Conservation (phyloP, 1,140 invertebrate genomes). For the Agraylea sexmaculata region DNA sequence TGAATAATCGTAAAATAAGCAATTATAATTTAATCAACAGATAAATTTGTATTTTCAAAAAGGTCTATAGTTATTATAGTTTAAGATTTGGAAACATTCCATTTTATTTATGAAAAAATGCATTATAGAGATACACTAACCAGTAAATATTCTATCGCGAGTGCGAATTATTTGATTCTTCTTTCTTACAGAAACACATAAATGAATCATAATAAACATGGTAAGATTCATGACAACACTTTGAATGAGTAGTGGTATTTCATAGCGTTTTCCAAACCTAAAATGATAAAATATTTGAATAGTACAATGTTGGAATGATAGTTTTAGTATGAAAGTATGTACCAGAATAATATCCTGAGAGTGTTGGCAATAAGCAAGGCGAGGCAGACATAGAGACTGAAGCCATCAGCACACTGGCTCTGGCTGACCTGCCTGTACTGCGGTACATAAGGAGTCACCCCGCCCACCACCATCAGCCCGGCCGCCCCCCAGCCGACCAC, state of each 20-base stretch:
- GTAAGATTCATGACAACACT: conserved; percentile 94
- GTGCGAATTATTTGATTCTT: conserved; percentile 69
- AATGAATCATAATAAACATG: conserved; percentile 91
- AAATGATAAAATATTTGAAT: conserved; percentile 23
- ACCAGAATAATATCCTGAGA: conserved; percentile 96
- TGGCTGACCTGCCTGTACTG: conserved; percentile 87
- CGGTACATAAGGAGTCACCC: conserved; percentile 74
- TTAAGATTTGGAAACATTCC: too few species aligned
- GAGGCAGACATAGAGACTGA: conserved; percentile 93
- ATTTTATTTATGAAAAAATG: too few species aligned
- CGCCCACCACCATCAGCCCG: conserved; percentile 84
- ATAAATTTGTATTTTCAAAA: too few species aligned
- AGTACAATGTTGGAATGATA: conserved; percentile 1
- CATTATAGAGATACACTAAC: conserved; percentile 38
- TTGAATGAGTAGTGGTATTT: conserved; percentile 87
- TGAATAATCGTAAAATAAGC: too few species aligned
- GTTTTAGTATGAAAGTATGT: conserved; percentile 31
- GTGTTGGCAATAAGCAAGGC: conserved; percentile 91
- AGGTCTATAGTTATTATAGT: too few species aligned
- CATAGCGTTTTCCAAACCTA: conserved; percentile 97
- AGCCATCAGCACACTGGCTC: conserved; percentile 87
- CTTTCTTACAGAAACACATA: conserved; percentile 81
- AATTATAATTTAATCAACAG: too few species aligned
- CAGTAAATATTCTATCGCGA: conserved; percentile 72
- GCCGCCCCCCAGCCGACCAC: conserved; percentile 57